phyloP scores from a whole-genome alignment of 2,888 invertebrate genomes.

The Nephrotoma appendiculata region DNA sequence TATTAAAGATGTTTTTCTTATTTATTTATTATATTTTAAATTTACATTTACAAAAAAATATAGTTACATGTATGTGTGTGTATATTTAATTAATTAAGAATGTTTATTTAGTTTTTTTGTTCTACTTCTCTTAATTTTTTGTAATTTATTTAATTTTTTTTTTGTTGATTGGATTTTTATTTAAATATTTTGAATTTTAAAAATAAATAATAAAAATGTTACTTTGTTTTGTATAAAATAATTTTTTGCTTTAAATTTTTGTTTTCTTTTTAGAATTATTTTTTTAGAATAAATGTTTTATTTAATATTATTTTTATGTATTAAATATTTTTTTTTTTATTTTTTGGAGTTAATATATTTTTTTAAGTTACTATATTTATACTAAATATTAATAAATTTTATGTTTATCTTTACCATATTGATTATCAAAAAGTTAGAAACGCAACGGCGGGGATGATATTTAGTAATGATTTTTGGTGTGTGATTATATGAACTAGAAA shows the following conservation, averaged over 20 bases:
- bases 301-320: neutral
- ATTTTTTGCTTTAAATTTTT: neutral
- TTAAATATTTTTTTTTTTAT: neutral
- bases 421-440: neutral
- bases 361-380: neutral
- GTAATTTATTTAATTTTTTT: neutral
- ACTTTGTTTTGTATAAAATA: neutral
- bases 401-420: neutral
- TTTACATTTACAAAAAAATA: neutral
- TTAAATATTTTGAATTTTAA: neutral
- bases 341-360: neutral
- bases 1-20: neutral
- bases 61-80: neutral
- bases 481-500: too few species aligned
- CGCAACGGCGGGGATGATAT: neutral
- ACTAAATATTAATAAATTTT: neutral
- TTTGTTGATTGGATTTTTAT: neutral
- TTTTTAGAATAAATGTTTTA: neutral
- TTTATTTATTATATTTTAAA: neutral
- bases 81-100: neutral
- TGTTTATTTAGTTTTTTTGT: neutral
- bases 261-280: neutral
- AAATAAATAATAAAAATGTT: neutral
- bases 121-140: neutral
- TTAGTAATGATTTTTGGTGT: neutral